Evolutionary conservation across 2,888 invertebrate genomes (phyloP).

Genomic region (Tethea ocularis): DNA sequence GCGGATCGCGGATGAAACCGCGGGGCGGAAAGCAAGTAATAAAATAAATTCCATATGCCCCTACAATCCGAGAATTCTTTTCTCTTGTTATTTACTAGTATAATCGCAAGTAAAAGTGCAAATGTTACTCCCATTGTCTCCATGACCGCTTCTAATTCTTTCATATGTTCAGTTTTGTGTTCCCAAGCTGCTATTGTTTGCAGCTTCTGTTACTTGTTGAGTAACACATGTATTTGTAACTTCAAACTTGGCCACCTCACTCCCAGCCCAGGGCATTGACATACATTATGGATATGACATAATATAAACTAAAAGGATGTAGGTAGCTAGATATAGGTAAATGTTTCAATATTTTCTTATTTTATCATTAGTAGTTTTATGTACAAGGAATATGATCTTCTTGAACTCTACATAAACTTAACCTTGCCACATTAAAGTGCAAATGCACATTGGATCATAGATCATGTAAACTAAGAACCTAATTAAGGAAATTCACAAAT

Average conservation of each 20-base stretch:
- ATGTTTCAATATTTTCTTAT: background rate
- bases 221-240: slow-evolving; percentile 1
- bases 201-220: background rate
- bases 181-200: slow-evolving; percentile 9
- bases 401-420: background rate
- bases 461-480: background rate
- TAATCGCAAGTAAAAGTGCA: background rate
- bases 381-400: background rate
- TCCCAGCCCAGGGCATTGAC: background rate
- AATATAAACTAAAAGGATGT: slow-evolving; percentile 1
- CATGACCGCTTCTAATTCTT: slow-evolving; percentile 3
- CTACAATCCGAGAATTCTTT: background rate
- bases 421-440: background rate
- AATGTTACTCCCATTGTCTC: slow-evolving; percentile 2
- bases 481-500: slow-evolving; percentile 3
- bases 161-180: slow-evolving; percentile 1
- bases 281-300: background rate
- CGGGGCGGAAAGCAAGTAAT: no score
- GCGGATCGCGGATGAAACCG: no score
- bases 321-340: background rate
- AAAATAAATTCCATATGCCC: background rate
- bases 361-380: no score
- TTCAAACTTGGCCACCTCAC: background rate
- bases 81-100: background rate
- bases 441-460: background rate